Evolutionary conservation across 2,888 invertebrate genomes (phyloP).

Genomic region (Cosmia trapezina): DNA sequence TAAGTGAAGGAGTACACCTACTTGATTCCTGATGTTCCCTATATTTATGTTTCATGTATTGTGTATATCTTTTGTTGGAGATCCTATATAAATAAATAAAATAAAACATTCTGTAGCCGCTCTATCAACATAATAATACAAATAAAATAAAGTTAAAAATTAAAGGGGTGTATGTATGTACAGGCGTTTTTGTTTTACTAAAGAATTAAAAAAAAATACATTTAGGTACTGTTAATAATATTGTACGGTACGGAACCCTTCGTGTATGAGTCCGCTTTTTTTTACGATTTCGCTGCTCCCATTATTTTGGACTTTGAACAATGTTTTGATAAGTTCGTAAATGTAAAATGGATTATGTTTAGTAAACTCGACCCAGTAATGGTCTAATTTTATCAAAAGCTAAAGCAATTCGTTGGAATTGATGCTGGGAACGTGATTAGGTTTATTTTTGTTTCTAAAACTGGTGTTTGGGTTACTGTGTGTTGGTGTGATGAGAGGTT

Average conservation of each 20-base stretch:
- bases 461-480: neutral
- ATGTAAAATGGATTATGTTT: constrained; percentile 16
- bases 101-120: no score
- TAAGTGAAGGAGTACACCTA: no score
- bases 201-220: no score
- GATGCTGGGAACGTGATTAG: neutral
- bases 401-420: constrained; percentile 17
- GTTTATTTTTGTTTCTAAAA: constrained; percentile 16
- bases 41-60: no score
- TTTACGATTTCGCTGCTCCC: neutral
- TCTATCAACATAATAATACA: no score
- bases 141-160: neutral
- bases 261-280: neutral
- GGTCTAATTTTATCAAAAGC: constrained; percentile 26
- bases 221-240: no score
- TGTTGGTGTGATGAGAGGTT: neutral
- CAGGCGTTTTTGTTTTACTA: no score
- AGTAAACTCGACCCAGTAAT: constrained; percentile 19
- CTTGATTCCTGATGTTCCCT: no score
- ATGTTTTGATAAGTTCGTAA: constrained; percentile 18
- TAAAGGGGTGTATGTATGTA: no score
- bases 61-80: no score
- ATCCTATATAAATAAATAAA: no score
- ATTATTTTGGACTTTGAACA: constrained; percentile 4
- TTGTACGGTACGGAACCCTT: neutral